These are phyloP conservation scores for Phoxinus phoxinus DNA, from an alignment of 2,113 vertebrate species.

Conservation along the genomic window DNA sequence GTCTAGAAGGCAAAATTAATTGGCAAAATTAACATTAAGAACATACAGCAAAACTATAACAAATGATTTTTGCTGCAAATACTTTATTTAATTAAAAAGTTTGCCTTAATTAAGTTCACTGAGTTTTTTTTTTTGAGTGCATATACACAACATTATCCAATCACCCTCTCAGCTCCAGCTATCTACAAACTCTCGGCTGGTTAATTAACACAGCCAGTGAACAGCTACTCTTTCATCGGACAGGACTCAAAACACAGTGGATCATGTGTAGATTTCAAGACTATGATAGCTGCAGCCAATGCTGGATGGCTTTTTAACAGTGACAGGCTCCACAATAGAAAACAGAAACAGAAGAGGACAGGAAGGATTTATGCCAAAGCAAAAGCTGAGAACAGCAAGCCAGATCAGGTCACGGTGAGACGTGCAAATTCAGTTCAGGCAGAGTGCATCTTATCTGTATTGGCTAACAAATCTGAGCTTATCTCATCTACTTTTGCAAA, in stretches of 20 bases:
- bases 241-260: not conserved
- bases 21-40: not conserved
- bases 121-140: not conserved
- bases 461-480: constrained; percentile 17
- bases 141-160: not conserved
- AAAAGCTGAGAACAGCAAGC: constrained; percentile 6
- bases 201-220: not conserved
- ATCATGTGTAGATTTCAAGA: constrained; percentile 16
- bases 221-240: not conserved
- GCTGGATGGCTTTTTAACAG: not conserved
- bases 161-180: not conserved
- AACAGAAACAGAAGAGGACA: not conserved
- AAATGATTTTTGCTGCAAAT: not conserved
- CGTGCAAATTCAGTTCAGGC: constrained; percentile 15
- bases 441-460: constrained; percentile 12
- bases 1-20: not conserved
- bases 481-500: constrained; percentile 30
- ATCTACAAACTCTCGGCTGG: not conserved
- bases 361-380: constrained; percentile 8
- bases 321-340: not conserved
- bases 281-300: not conserved
- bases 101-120: not conserved
- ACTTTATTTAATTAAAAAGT: constrained; percentile 20
- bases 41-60: not conserved
- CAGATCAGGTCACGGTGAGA: constrained; percentile 23